phyloP scores from a whole-genome alignment of 2,888 invertebrate species.

The Euzophera pinguis region DNA sequence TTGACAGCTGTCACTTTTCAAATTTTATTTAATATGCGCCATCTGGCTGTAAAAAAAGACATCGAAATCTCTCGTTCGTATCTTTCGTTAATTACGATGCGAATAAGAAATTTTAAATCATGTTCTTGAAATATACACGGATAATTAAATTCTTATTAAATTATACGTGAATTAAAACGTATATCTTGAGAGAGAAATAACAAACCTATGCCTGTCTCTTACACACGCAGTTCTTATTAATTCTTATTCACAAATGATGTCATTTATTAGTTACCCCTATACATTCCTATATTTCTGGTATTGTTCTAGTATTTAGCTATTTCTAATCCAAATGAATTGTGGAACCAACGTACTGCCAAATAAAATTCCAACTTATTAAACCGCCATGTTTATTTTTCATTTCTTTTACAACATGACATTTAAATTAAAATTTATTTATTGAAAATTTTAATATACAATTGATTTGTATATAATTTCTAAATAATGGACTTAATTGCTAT shows the following conservation, averaged over 20 bases:
- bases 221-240: neutral
- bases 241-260: neutral
- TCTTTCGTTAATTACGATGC: too few relatives aligned
- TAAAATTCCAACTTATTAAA: neutral
- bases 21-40: too few relatives aligned
- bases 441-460: neutral
- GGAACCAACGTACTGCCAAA: constrained; percentile 12
- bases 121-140: too few relatives aligned
- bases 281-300: constrained; percentile 31
- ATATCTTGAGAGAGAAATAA: too few relatives aligned
- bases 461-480: neutral
- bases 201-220: too few relatives aligned
- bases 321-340: neutral
- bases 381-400: neutral
- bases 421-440: neutral
- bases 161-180: too few relatives aligned
- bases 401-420: neutral
- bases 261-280: constrained; percentile 24
- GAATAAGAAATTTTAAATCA: too few relatives aligned
- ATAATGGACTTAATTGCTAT: too few relatives aligned
- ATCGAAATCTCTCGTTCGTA: too few relatives aligned
- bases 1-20: too few relatives aligned
- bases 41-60: too few relatives aligned
- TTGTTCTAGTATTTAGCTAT: constrained; percentile 9
- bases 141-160: too few relatives aligned